Evolutionary conservation across 30 jellyfish, hydroid and myxozoan species (phyloP), one percentile per base, ranked within the genome.

Genomic region (Aurelia coerulea): DNA sequence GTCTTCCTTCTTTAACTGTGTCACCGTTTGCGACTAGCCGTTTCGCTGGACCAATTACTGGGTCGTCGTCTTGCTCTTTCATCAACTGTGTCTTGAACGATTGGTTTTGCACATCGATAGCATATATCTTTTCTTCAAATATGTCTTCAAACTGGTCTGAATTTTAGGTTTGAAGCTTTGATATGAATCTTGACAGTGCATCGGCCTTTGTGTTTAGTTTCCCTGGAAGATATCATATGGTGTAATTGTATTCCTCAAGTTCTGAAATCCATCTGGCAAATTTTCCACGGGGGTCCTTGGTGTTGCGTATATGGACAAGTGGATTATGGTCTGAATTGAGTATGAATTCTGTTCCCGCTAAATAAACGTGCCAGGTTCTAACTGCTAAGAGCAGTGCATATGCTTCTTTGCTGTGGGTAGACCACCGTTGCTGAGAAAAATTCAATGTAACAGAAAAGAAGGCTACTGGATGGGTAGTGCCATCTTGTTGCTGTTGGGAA

Each of bases 251-350:
- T 79, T 79, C 80, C 65, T 79, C 70, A 10, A 79, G 65, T 64
- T 79, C 90, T 58, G 90, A 79, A 14, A 64, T 34, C 80, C 68
- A 79, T n/a, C 90, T 17, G 60, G 68, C 80, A 63, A 79, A 46
- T 34, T 79, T 79, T 42, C 90, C 80, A 79, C 68, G 69, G 31
- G 90, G 90, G 90, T 79, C 90, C 69, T 65, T 79, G 29, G 60
- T 39, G n/a, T 42, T 58, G 5, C 90, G 68, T 19, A 65, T 32
- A 34, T 79, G 80, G 70, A 65, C 81, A 2, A 79, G 70, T 49
- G 90, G 90, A 66, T 79, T 79, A 64, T 79, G 90, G 83, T 79
- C 90, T 17, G 90, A 62, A 41, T 65, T 79, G 65, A 79, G 81
- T 31, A 65, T 41, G 51, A 62, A 79, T 49, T 64, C 83, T 35